Base-by-base conservation (phyloP, 2,888 invertebrate species). In the Agapostemon virescens region DNA sequence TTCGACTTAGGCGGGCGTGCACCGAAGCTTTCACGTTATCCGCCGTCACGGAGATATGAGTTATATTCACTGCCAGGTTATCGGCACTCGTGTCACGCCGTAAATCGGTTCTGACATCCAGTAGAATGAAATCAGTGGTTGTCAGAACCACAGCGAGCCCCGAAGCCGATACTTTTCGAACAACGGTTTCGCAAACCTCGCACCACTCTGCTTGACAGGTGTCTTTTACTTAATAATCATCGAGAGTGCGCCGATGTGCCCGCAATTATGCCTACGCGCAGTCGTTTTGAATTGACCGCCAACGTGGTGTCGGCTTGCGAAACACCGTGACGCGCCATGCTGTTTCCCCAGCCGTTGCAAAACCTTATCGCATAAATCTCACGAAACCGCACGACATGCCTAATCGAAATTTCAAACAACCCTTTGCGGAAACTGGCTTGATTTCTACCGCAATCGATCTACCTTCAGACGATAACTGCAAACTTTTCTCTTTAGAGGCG, bases 101-200 rank as follows among this genome's bases (percentile, higher is more conserved):
- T 90, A 90, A 90, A 90, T 90, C 88, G 88, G 86, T 83, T 80
- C 81, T 84, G 88, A 88, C 88, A 88, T 88, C 87, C 82, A 80
- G 84, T 82, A 84, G 90, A 90, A 90, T 90, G 89, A 89, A 90
- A 89, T 89, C 89, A 88, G 87, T 87, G 89, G 88, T 88, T 89
- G 89, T 88, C 89, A 85, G 86, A 73, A 78, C 70, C 69, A 58
- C 49, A 49, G 30, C 52, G 58, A 33, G 5, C 13, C 58, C 26
- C 58, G 23, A 69, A 61, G 58, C 58, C 69, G 74, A 84, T 82
- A 79, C 69, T 74, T 83, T 64, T 42, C 68, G 76, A 36, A 71
- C 33, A 40, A 45, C 33, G 84, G 84, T 84, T 84, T 84, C 82
- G 84, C 77, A 82, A 84, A 75, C 63, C 61, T 42, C 66, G 67